Percentiles rank a stretch among this genome's conserved stretches.
phyloP scores from a whole-genome alignment of 2,888 invertebrate species.

The Meganola albula region DNA sequence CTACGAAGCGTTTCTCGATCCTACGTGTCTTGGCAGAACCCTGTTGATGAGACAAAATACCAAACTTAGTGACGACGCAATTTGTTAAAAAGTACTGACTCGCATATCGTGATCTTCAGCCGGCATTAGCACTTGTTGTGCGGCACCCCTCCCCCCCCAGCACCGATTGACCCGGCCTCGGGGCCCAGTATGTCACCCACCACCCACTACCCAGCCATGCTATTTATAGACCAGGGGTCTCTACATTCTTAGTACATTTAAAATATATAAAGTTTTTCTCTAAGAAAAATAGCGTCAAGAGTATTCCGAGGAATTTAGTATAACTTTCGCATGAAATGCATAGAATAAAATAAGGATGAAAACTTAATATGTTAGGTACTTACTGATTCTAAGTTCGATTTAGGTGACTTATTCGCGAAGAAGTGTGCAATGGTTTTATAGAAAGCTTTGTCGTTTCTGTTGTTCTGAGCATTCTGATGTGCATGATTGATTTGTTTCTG shows the following conservation, averaged over 20 bases:
- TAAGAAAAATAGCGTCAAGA: no score
- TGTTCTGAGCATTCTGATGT: constrained; percentile 40
- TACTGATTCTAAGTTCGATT: constrained; percentile 76
- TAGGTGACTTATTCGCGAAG: constrained; percentile 66
- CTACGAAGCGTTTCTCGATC: constrained; percentile 81
- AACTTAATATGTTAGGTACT: constrained; percentile 38
- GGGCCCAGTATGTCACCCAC: constrained; percentile 62
- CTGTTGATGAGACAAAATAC: constrained; percentile 44
- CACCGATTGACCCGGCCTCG: constrained; percentile 68
- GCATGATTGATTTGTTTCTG: constrained; percentile 55
- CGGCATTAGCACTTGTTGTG: constrained; percentile 30
- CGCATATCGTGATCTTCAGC: constrained; percentile 30
- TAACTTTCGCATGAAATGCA: not conserved
- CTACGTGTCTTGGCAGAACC: constrained; percentile 51
- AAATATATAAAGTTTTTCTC: constrained; percentile 35
- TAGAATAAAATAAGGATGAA: not conserved
- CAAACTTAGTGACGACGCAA: constrained; percentile 8
- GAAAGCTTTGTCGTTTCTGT: constrained; percentile 55
- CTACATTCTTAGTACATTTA: constrained; percentile 43
- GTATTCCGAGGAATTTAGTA: no score
- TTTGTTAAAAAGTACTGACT: constrained; percentile 15
- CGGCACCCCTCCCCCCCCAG: constrained; percentile 43
- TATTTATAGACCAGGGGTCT: constrained; percentile 71
- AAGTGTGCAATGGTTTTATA: constrained; percentile 73
- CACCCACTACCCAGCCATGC: constrained; percentile 62